phyloP scores from a whole-genome alignment of 2,113 vertebrate genomes.

The Eclectus roratus region DNA sequence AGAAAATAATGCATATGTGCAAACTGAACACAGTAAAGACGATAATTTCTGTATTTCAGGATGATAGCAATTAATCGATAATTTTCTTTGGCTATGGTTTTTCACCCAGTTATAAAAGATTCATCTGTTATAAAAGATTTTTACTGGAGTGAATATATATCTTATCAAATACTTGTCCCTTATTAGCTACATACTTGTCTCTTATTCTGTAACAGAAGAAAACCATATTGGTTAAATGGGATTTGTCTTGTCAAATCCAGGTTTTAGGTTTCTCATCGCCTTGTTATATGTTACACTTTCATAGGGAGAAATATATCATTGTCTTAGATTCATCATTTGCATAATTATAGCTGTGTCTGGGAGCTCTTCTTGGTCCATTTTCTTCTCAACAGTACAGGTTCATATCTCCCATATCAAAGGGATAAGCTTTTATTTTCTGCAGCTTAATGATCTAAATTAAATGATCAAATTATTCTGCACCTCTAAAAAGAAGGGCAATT shows the following conservation, averaged over 20 bases:
- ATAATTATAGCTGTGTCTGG: background rate
- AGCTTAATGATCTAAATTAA: background rate
- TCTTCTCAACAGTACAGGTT: background rate
- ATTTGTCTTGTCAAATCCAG: background rate
- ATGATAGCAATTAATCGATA: background rate
- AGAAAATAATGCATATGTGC: background rate
- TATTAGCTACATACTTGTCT: background rate
- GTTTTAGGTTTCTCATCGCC: background rate
- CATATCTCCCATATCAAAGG: background rate
- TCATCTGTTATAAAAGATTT: background rate
- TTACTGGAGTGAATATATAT: background rate
- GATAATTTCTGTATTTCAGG: background rate
- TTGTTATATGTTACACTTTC: background rate
- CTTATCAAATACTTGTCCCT: background rate
- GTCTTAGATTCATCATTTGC: background rate
- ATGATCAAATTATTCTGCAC: background rate
- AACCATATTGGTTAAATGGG: rapidly evolving
- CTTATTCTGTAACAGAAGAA: background rate
- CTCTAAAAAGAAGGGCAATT: background rate
- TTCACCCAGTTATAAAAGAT: background rate
- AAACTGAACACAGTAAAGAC: background rate
- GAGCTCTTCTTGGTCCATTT: background rate
- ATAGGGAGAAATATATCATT: background rate
- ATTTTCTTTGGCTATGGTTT: background rate
- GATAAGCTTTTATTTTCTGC: background rate